Base-by-base conservation (phyloP, 2,113 vertebrate species). In the Theristicus caerulescens region DNA sequence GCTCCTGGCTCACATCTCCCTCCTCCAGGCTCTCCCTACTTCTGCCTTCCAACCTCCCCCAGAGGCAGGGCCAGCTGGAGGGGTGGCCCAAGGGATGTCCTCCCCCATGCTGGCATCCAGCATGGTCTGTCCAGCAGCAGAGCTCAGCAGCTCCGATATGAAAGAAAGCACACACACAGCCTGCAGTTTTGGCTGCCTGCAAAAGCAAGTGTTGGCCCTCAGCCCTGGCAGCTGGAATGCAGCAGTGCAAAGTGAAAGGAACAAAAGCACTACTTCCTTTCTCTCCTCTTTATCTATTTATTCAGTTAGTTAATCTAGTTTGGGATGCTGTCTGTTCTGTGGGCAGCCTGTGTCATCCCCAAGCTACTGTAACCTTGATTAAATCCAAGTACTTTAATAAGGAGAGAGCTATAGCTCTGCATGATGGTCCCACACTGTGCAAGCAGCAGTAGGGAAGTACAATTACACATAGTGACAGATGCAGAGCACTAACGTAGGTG, bases 331-430 rank as follows among this genome's bases (percentile, higher is more conserved):
- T 67, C 38, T 94, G 82, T 89, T 96, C 90, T 73, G 29, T 82
- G 85, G 65, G 79, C 85, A 95, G 90, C 71, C 82, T 64, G 22
- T 86, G 86, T 46, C 79, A 70, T 93, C 84, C 77, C 86, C 69
- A 66, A 95, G 86, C 95, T 94, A 58, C 81, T 47, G 49, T 72
- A 95, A 65, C 76, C 83, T 83, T 96, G 93, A 89, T 97, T 96
- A 96, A 95, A 95, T 94, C 84, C 91, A 94, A 90, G 72, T 13
- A 16, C 84, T 88, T 86, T 79, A 91, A 94, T 84, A 93, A 96
- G 76, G 55, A 82, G 85, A 70, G 88, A 90, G 82, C 83, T 76
- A 61, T n/a, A 78, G 47, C 69, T 93, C 65, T 82, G 62, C 52
- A 2, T 13, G 27, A 58, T 25, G 22, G 7, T 77, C 47, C 78